These are phyloP conservation scores for Drosophila auraria DNA, from an alignment of 1,140 invertebrate species.

Conservation along the genomic window DNA sequence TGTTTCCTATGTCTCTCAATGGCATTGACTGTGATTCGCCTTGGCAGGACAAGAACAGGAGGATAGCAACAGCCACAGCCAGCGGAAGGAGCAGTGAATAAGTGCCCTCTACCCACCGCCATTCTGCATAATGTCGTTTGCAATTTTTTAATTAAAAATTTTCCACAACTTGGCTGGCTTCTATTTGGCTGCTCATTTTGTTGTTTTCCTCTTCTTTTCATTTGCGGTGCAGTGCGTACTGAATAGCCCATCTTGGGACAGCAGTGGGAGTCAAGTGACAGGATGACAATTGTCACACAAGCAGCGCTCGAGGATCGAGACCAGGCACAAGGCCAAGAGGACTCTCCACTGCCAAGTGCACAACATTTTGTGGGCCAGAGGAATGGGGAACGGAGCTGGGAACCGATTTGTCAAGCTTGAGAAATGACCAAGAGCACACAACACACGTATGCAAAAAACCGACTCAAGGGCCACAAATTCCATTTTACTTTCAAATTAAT, in stretches of 20 bases:
- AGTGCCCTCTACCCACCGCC: slow-evolving; percentile 20
- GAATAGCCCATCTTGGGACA: slow-evolving; percentile 36
- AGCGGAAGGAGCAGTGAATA: slow-evolving; percentile 11
- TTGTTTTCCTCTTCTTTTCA: slow-evolving; percentile 23
- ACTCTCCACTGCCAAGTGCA: slow-evolving; percentile 5
- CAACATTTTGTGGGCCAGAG: slow-evolving; percentile 7
- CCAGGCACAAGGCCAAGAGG: slow-evolving; percentile 37
- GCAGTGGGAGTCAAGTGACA: slow-evolving; percentile 64
- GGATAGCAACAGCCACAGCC: slow-evolving; percentile 6
- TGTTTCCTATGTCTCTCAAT: slow-evolving; percentile 44
- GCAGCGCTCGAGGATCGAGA: slow-evolving; percentile 27
- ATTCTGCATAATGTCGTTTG: slow-evolving; percentile 63
- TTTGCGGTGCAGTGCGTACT: slow-evolving; percentile 50
- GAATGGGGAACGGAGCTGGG: not conserved
- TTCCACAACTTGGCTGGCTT: slow-evolving; percentile 65
- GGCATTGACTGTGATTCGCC: slow-evolving; percentile 60
- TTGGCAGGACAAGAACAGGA: slow-evolving; percentile 27
- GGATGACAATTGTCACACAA: slow-evolving; percentile 71
- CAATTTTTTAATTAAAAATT: slow-evolving; percentile 82
- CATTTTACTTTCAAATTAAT: slow-evolving; percentile 7
- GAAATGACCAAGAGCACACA: slow-evolving; percentile 53
- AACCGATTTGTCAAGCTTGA: slow-evolving; percentile 76
- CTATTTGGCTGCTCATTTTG: slow-evolving; percentile 70
- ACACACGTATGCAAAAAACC: not conserved
- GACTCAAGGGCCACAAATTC: slow-evolving; percentile 1